These are phyloP conservation scores for Melinaea menophilus DNA, from an alignment of 2,888 invertebrate genomes.

Conservation along the genomic window DNA sequence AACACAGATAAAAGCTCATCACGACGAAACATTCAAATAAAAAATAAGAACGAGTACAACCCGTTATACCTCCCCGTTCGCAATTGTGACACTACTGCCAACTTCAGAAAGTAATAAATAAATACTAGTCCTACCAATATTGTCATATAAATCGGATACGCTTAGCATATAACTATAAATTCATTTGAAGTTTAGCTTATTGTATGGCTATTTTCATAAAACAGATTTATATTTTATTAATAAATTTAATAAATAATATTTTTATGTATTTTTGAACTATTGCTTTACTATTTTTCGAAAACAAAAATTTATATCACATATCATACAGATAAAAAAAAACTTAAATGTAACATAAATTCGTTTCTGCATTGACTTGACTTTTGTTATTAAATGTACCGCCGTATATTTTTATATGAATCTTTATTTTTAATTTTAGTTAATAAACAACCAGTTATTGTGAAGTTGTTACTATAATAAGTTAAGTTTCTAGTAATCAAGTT, in stretches of 20 bases:
- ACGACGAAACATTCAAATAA: constrained; percentile 42
- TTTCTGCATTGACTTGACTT: constrained; percentile 3
- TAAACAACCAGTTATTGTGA: background rate
- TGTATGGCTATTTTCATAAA: background rate
- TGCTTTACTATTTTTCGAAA: background rate
- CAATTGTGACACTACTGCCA: constrained; percentile 55
- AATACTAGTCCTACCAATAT: constrained; percentile 44
- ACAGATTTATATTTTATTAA: background rate
- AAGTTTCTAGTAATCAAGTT: background rate
- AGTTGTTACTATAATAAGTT: background rate
- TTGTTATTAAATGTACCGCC: constrained; percentile 1
- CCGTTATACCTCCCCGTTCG: constrained; percentile 52
- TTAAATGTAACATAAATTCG: background rate
- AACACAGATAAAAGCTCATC: constrained; percentile 58
- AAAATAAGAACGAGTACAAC: constrained; percentile 47
- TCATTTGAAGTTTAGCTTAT: too few species aligned
- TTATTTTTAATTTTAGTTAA: background rate
- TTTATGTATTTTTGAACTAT: background rate
- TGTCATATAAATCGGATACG: constrained; percentile 18
- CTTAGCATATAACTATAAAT: background rate
- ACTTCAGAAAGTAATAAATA: constrained; percentile 55
- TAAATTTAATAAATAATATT: background rate
- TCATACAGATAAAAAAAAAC: background rate
- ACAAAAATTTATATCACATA: background rate
- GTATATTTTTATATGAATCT: background rate